Evolutionary conservation across 2,113 vertebrate species (phyloP).

Genomic region (Talpa occidentalis): DNA sequence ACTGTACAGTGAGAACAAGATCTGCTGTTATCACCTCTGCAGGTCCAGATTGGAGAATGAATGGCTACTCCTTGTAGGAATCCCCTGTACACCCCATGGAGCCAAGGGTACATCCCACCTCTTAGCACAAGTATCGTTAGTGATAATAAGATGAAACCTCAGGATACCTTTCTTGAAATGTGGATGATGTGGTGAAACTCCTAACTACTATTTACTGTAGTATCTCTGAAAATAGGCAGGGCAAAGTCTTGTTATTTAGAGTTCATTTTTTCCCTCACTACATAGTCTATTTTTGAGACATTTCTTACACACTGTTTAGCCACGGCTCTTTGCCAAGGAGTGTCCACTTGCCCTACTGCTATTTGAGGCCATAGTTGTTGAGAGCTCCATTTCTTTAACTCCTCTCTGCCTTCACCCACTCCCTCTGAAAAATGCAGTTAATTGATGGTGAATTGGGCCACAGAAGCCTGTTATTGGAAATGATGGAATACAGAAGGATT

Average conservation of each 20-base stretch:
- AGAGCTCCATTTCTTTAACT: conserved; percentile 28
- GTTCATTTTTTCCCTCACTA: conserved; percentile 8
- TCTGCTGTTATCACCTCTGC: not conserved
- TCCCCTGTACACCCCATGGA: not conserved
- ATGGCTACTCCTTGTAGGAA: not conserved
- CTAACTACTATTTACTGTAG: not conserved
- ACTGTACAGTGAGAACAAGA: not conserved
- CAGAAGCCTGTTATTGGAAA: conserved; percentile 76
- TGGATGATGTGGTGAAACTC: not conserved
- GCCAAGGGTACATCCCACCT: rapidly evolving
- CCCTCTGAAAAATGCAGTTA: conserved; percentile 55
- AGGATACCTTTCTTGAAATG: not conserved
- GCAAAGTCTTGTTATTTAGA: not conserved
- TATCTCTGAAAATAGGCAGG: not conserved
- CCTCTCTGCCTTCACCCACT: not conserved
- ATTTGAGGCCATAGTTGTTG: not conserved
- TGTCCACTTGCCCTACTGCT: conserved; percentile 50
- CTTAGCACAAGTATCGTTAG: too few species aligned
- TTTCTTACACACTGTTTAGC: not conserved
- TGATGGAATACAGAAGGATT: conserved; percentile 79
- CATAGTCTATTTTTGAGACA: not conserved
- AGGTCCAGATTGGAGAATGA: not conserved
- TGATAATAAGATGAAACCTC: not conserved
- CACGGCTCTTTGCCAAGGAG: conserved; percentile 16
- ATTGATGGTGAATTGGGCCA: conserved; percentile 66